Percentiles rank a stretch among this genome's conserved stretches.
These are phyloP conservation scores for Mechanitis mazaeus DNA, from an alignment of 2,888 invertebrate species.

Conservation along the genomic window DNA sequence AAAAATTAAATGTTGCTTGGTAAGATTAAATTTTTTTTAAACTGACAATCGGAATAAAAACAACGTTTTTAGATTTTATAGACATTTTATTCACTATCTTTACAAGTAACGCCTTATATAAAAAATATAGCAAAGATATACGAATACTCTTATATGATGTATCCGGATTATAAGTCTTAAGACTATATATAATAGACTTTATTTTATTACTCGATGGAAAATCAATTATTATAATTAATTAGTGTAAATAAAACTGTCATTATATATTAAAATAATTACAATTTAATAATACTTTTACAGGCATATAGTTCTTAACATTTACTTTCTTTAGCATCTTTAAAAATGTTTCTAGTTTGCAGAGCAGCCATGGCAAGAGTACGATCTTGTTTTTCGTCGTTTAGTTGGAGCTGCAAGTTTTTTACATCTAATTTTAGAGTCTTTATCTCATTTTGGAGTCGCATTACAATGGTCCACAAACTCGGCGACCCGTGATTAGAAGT, in stretches of 20 bases:
- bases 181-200: too few relatives aligned
- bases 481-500: constrained; percentile 65
- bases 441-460: constrained; percentile 85
- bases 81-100: too few relatives aligned
- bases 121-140: too few relatives aligned
- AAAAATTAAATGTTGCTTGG: too few relatives aligned
- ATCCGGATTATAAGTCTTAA: too few relatives aligned
- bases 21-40: too few relatives aligned
- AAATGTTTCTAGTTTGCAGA: constrained; percentile 59
- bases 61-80: too few relatives aligned
- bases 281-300: constrained; percentile 23
- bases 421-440: constrained; percentile 80
- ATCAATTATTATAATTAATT: too few relatives aligned
- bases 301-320: constrained; percentile 50
- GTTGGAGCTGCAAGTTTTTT: constrained; percentile 74
- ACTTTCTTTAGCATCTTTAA: constrained; percentile 68
- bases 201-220: background rate
- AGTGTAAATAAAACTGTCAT: constrained; percentile 14
- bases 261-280: constrained; percentile 17
- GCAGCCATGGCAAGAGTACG: constrained; percentile 66
- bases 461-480: constrained; percentile 85
- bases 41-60: too few relatives aligned
- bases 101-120: too few relatives aligned
- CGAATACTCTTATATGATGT: too few relatives aligned
- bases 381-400: constrained; percentile 81